Evolutionary conservation across 2,113 vertebrate genomes (phyloP), one percentile per base, ranked within the genome.

Genomic region (Pleuronectes platessa): DNA sequence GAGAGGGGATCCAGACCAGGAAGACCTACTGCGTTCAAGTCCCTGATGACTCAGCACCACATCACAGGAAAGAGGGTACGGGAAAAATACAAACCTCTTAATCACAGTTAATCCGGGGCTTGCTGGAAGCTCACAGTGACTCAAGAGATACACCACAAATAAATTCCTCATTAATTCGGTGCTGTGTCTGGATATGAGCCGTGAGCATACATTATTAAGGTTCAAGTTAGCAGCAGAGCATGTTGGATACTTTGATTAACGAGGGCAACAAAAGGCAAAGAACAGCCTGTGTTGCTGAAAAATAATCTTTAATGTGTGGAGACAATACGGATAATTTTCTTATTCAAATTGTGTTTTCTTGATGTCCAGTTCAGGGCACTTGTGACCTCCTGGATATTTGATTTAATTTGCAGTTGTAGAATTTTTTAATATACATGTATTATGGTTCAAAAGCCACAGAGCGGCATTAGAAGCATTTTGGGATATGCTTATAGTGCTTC

Each of bases 1-100:
- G 98, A 81, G 96, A 95, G 15, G 98, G 98, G n/a, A 89, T 97
- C 83, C 96, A 98, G 86, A 95, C 88, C 65, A 95, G 98, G 13
- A 95, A 96, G 71, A 96, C 95, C 10, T 99, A 95, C 90, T 99
- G 98, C 23, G 93, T 92, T 66, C 97, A 97, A 86, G 90, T 93
- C 74, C 14, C 82, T 2, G 64, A 89, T 47, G 93, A 92, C 0
- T 72, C 74, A 0, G 69, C 90, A 45, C 61, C 83, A 17, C 90
- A 90, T 66, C 93, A 68, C 59, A 82, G 90, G 79, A 97, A 95
- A 90, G 96, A 98, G 93, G 96, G 98, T 99, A 92, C 6, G 71
- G 2, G 2, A 7, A 47, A 58, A 53, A 69, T 70, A 66, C 3
- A 67, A 74, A 7, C 2, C 0, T 54, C 54, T 66, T 74, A 18